Base-by-base conservation (phyloP, 2,113 vertebrate genomes). In the Chaenocephalus aceratus region DNA sequence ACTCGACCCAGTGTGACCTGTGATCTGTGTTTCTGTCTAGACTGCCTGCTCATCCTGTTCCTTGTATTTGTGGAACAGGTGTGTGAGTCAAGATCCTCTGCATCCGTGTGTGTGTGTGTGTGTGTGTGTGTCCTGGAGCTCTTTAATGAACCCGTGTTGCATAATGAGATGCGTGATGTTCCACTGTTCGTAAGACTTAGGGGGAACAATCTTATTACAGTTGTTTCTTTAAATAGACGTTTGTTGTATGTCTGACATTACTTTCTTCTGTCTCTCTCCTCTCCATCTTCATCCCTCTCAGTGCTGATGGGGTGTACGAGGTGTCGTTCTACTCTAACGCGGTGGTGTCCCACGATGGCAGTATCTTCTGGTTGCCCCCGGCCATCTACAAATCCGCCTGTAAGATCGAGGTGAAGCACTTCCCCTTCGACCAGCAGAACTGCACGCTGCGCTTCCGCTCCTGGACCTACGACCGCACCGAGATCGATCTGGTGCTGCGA, bases 291-390 rank as follows among this genome's bases (percentile, higher is more conserved):
- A 8, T 26, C 8, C 21, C 79, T 30, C 46, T 58, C 88, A 99
- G 98, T 0, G 97, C 98, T 0, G 98, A 99, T 0, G 98, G 98
- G 34, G 97, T 98, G 94, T 99, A 99, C 0, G 98, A 99, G 89
- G 98, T 99, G 36, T 99, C 98, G 26, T 99, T 99, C 94, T 99
- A 98, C 88, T 99, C 97, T 76, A 99, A 99, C 0, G 98, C 97
- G 0, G 96, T 99, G 82, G 97, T 99, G 70, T 99, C 98, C 46
- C 94, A 98, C 0, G 97, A 99, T 0, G 98, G 98, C 80, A 98
- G 97, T 82, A 97, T 99, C 90, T 99, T 99, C 94, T 99, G 98
- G 97, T 91, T 99, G 63, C 98, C 97, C 0, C 98, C 98, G 0
- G 97, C 98, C 81, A 99, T 99, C 93, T 99, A 99, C 85, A 99